Percentiles rank a stretch among this genome's conserved stretches.
Evolutionary conservation across 2,888 invertebrate genomes (phyloP).

Genomic region (Seladonia tumulorum): DNA sequence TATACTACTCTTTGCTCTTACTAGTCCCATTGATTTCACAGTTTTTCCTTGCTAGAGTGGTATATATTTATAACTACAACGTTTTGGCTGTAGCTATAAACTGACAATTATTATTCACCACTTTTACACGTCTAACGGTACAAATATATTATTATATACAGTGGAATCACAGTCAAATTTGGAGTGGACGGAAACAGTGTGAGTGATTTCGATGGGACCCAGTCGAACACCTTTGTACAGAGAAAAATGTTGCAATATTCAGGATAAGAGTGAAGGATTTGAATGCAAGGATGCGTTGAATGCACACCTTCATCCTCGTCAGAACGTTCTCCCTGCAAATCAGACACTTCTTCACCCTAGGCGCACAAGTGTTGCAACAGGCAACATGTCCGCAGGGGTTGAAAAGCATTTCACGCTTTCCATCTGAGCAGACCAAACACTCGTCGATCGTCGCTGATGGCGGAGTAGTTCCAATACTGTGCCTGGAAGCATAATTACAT

Average conservation of each 20-base stretch:
- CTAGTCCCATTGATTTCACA: too few species aligned
- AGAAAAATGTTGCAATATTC: neutral
- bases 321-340: slow-evolving; percentile 94
- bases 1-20: too few species aligned
- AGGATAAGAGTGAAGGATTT: neutral
- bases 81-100: too few species aligned
- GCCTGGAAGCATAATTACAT: slow-evolving; percentile 66
- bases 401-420: slow-evolving; percentile 95
- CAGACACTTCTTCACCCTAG: slow-evolving; percentile 96
- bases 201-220: too few species aligned
- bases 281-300: neutral
- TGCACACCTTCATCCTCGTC: slow-evolving; percentile 87
- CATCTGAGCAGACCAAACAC: slow-evolving; percentile 97
- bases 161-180: too few species aligned
- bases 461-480: slow-evolving; percentile 77
- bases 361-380: slow-evolving; percentile 96
- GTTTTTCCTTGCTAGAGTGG: too few species aligned
- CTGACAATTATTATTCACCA: too few species aligned
- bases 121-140: too few species aligned
- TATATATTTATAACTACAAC: too few species aligned
- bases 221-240: neutral
- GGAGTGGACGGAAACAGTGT: too few species aligned
- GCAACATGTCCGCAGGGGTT: slow-evolving; percentile 96
- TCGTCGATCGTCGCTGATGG: slow-evolving; percentile 90
- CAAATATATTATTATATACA: too few species aligned